These are phyloP conservation scores for Brachypterus glaber DNA, from an alignment of 2,888 invertebrate species.

Conservation along the genomic window DNA sequence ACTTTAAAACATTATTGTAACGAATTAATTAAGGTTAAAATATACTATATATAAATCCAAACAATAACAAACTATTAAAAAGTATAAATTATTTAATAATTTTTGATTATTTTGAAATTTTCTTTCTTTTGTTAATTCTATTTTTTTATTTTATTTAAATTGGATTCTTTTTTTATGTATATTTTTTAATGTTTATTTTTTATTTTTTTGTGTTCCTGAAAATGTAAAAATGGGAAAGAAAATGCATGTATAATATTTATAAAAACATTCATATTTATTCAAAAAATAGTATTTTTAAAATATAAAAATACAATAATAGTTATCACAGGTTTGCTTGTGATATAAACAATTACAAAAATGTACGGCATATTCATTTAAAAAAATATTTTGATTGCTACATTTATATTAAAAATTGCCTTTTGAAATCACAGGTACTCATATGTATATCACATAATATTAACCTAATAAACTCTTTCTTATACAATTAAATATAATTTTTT, in stretches of 20 bases:
- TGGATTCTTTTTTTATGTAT: too few relatives aligned
- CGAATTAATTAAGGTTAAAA: too few relatives aligned
- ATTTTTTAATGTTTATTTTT: too few relatives aligned
- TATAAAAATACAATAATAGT: slow-evolving; percentile 26
- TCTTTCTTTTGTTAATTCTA: background rate
- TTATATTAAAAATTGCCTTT: slow-evolving; percentile 21
- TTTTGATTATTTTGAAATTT: background rate
- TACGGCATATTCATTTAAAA: slow-evolving; percentile 17
- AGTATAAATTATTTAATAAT: too few relatives aligned
- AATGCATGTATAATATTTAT: slow-evolving; percentile 1
- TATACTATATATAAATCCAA: too few relatives aligned
- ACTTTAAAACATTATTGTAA: too few relatives aligned
- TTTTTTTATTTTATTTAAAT: too few relatives aligned
- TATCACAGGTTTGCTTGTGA: slow-evolving; percentile 40
- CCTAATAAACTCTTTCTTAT: slow-evolving; percentile 14
- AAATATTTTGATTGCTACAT: slow-evolving; percentile 20
- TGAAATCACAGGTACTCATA: slow-evolving; percentile 26
- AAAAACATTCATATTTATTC: slow-evolving; percentile 27
- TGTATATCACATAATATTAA: slow-evolving; percentile 26
- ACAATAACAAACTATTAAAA: too few relatives aligned
- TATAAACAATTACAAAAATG: slow-evolving; percentile 30
- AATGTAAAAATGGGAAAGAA: background rate
- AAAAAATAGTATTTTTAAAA: slow-evolving; percentile 23
- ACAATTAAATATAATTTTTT: slow-evolving; percentile 14
- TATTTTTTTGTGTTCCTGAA: too few relatives aligned